phyloP scores from a whole-genome alignment of 2,888 invertebrate genomes.

The Teleogryllus oceanicus region DNA sequence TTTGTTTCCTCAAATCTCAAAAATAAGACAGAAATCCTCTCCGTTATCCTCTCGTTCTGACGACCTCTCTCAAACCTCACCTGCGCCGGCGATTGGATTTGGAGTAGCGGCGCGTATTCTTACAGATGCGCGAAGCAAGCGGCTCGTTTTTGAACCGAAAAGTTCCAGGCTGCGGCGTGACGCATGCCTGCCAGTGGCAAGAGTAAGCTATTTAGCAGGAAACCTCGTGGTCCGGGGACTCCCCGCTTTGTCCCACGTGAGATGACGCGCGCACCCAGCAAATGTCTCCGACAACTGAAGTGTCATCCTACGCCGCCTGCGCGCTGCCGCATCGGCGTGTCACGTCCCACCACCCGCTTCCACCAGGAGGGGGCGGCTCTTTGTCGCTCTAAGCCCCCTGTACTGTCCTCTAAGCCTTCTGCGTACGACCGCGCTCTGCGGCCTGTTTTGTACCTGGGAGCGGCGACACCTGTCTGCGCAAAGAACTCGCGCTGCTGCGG shows the following conservation, averaged over 20 bases:
- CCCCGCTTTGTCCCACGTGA: not conserved
- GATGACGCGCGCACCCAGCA: not conserved
- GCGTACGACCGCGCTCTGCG: slow-evolving; percentile 18
- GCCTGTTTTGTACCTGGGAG: not conserved
- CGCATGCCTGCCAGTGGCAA: not conserved
- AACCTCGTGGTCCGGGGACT: not conserved
- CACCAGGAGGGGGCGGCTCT: not conserved
- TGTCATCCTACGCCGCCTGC: not conserved
- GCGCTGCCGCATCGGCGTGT: not conserved
- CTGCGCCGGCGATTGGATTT: too few species aligned
- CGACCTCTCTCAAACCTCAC: too few species aligned
- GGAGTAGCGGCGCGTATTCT: too few species aligned
- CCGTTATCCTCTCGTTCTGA: too few species aligned
- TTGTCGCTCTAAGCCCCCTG: slow-evolving; percentile 8
- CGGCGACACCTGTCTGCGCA: not conserved
- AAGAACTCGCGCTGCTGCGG: not conserved
- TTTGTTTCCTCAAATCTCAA: too few species aligned
- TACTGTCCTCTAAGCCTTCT: slow-evolving; percentile 18
- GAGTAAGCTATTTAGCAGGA: not conserved
- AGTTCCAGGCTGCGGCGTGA: not conserved
- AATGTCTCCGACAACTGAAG: not conserved
- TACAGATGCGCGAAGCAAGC: too few species aligned
- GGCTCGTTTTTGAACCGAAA: too few species aligned
- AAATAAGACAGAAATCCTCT: too few species aligned
- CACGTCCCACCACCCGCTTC: not conserved